Evolutionary conservation across 2,888 invertebrate genomes (phyloP).

Genomic region (Formica aserva): DNA sequence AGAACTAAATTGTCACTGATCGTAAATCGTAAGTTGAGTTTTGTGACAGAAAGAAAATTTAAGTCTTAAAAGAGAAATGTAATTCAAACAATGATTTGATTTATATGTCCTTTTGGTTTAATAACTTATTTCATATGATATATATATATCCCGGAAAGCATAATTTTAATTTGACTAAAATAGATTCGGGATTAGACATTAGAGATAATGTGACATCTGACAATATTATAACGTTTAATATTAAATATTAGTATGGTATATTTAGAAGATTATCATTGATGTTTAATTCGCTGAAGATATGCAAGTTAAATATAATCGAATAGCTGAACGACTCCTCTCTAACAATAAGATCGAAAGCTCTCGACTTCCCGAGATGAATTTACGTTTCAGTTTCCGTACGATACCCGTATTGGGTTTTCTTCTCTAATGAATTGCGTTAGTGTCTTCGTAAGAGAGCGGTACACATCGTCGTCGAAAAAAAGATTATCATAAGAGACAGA

Average conservation of each 20-base stretch:
- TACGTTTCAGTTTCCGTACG: slow-evolving; percentile 55
- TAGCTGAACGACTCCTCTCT: slow-evolving; percentile 33
- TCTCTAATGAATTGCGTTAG: slow-evolving; percentile 63
- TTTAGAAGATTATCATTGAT: slow-evolving; percentile 16
- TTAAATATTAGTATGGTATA: background rate
- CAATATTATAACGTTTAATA: slow-evolving; percentile 23
- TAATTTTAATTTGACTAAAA: background rate
- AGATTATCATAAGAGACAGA: background rate
- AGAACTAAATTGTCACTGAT: background rate
- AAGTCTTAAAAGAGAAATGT: background rate
- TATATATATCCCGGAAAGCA: background rate
- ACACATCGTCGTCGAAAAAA: background rate
- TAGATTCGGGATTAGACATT: background rate
- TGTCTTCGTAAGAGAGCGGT: slow-evolving; percentile 26
- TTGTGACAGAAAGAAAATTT: background rate
- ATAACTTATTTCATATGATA: background rate
- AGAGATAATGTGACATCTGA: background rate
- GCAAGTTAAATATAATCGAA: slow-evolving; percentile 1
- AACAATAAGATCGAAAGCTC: slow-evolving; percentile 25
- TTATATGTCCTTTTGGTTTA: background rate
- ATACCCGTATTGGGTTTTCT: background rate
- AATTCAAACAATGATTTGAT: background rate
- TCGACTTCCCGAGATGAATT: slow-evolving; percentile 37
- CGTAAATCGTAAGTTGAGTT: background rate
- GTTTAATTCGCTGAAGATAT: background rate